Percentiles rank a stretch among this genome's conserved stretches.
phyloP scores from a whole-genome alignment of 2,888 invertebrate species.

The Cephalotes varians region DNA sequence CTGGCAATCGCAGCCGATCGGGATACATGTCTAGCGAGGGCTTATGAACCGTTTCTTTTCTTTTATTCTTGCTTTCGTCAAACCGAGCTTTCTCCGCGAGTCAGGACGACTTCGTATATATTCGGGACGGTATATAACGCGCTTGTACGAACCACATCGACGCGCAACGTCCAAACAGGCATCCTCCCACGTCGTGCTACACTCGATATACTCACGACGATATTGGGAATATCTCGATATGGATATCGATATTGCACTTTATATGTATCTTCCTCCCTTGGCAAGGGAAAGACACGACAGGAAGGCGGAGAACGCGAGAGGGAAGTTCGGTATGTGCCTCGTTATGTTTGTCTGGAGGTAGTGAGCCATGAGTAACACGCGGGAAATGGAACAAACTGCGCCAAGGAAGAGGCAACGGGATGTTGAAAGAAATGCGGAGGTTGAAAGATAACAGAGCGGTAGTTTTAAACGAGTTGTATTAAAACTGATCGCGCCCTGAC shows the following conservation, averaged over 20 bases:
- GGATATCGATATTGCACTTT: constrained; percentile 71
- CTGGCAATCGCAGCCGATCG: constrained; percentile 28
- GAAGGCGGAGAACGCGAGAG: constrained; percentile 28
- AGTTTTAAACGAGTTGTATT: constrained; percentile 18
- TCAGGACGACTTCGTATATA: constrained; percentile 35
- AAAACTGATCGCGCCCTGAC: constrained; percentile 16
- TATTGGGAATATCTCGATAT: constrained; percentile 66
- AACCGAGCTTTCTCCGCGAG: constrained; percentile 22
- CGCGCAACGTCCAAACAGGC: constrained; percentile 45
- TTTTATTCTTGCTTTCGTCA: constrained; percentile 49
- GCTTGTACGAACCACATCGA: constrained; percentile 36
- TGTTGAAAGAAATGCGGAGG: constrained; percentile 32
- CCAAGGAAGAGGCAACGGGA: constrained; percentile 12
- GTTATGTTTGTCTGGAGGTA: constrained; percentile 57
- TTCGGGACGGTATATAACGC: constrained; percentile 38
- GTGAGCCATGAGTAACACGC: constrained; percentile 48
- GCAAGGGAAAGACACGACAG: constrained; percentile 31
- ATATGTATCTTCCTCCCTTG: constrained; percentile 46
- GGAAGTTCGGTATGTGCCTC: constrained; percentile 50
- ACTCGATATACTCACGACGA: constrained; percentile 65
- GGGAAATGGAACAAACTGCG: constrained; percentile 40
- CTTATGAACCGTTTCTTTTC: constrained; percentile 26
- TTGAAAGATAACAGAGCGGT: constrained; percentile 18
- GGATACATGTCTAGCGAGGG: constrained; percentile 17
- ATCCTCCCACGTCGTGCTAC: constrained; percentile 42